Evolutionary conservation across 2,888 invertebrate genomes (phyloP), one percentile per base, ranked within the genome.

Genomic region (Polietes domitor): DNA sequence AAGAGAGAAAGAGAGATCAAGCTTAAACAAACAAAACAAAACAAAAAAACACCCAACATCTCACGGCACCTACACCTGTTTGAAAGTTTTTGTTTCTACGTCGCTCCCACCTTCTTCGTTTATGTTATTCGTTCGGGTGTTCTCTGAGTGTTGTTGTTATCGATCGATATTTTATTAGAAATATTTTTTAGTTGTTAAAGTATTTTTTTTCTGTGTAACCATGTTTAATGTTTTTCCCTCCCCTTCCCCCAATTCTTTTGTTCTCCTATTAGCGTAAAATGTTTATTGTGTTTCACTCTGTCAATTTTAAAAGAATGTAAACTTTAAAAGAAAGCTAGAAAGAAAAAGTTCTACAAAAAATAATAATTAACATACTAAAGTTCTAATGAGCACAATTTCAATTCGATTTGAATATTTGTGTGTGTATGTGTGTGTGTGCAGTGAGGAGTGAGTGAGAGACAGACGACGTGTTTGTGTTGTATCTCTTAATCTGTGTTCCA

Each of bases 121-220:
- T n/a, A n/a, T n/a, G n/a, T n/a, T n/a, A n/a, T 47, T 65, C 58
- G 73, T 73, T 77, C 41, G 26, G 28, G 68, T 77, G 55, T 77
- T 43, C 19, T 26, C 1, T 37, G 26, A 47, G 7, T 43, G 2
- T 70, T 47, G 43, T 47, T 26, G 70, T 77, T 37, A 53, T 21
- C 65, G n/a, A 19, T 47, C 21, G 1, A 19, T 43, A 47, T 74
- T 53, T 55, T 55, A 17, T 61, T 55, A 17, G 58, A 21, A 58
- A 61, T 61, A 28, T 19, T n/a, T n/a, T n/a, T n/a, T n/a, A n/a
- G n/a, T n/a, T n/a, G n/a, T n/a, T n/a, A n/a, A n/a, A 73, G 6
- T 50, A 19, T 24, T 41, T 72, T 12, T 53, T 19, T 37, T 72
- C 19, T 55, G 32, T 37, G 32, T 50, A 2, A 50, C 2, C 26